Conservation (phyloP, 1,140 invertebrate species). For the Hycleus phaleratus region DNA sequence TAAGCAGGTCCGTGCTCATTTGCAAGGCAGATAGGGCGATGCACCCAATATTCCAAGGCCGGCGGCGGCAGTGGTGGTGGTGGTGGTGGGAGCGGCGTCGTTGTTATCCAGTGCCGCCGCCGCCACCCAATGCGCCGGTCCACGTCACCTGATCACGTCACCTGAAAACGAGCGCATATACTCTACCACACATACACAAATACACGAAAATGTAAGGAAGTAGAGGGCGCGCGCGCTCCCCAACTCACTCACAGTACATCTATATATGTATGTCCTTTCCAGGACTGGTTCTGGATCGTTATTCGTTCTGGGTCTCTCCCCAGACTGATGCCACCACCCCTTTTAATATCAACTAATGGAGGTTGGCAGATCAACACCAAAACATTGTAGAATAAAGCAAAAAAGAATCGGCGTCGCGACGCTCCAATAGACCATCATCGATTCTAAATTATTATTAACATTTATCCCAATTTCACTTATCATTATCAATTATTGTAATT, state of each 20-base stretch:
- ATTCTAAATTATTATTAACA: too few relatives aligned
- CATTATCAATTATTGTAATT: not conserved
- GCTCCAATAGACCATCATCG: too few relatives aligned
- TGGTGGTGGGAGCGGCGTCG: slow-evolving; percentile 18
- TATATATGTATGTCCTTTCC: not conserved
- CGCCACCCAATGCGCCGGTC: slow-evolving; percentile 13
- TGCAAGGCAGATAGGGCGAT: slow-evolving; percentile 39
- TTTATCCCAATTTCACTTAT: too few relatives aligned
- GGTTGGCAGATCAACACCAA: slow-evolving; percentile 10
- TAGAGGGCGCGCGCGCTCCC: slow-evolving; percentile 23
- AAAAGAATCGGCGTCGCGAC: too few relatives aligned
- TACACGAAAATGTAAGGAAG: not conserved
- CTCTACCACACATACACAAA: too few relatives aligned
- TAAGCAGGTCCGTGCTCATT: slow-evolving; percentile 35
- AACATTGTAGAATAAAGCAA: not conserved
- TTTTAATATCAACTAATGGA: slow-evolving; percentile 35
- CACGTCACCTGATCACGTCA: slow-evolving; percentile 25
- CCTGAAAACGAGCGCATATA: slow-evolving; percentile 14
- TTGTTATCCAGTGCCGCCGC: not conserved
- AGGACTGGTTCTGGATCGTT: slow-evolving; percentile 33
- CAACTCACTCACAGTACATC: slow-evolving; percentile 2
- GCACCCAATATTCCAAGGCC: slow-evolving; percentile 32
- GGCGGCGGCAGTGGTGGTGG: slow-evolving; percentile 3
- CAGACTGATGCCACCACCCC: slow-evolving; percentile 29
- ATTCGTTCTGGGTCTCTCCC: slow-evolving; percentile 33